Evolutionary conservation across 1,140 invertebrate species (phyloP).

Genomic region (Arion vulgaris): DNA sequence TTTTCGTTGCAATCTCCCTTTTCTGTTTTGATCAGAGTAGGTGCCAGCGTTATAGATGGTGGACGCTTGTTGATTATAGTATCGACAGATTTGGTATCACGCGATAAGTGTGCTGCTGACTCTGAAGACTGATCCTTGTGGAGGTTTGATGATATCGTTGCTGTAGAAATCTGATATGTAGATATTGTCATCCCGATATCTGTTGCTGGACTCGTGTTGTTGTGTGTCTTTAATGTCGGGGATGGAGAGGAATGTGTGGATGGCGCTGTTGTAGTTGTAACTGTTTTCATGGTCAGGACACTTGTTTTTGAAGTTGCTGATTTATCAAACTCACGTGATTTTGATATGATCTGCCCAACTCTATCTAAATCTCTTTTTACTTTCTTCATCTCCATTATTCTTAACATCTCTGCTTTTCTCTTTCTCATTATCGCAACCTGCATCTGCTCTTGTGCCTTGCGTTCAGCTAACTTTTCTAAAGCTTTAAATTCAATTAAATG

Average conservation of each 20-base stretch:
- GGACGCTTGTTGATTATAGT: not conserved
- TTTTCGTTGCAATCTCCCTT: not conserved
- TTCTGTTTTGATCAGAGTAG: constrained; percentile 5
- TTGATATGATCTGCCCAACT: not conserved
- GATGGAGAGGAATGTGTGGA: not conserved
- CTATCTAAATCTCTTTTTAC: constrained; percentile 24
- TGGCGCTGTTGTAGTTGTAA: not conserved
- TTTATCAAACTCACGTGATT: not conserved
- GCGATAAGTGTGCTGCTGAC: not conserved
- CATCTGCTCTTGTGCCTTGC: constrained; percentile 42
- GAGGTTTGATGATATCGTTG: not conserved
- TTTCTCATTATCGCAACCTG: constrained; percentile 43
- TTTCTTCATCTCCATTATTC: constrained; percentile 41
- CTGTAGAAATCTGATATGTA: not conserved
- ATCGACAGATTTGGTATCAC: not conserved
- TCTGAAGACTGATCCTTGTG: not conserved
- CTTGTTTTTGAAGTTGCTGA: not conserved
- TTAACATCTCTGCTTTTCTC: constrained; percentile 42
- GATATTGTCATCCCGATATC: not conserved
- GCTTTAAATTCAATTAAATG: constrained; percentile 38
- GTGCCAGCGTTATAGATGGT: not conserved
- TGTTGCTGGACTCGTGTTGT: not conserved
- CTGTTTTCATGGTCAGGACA: not conserved
- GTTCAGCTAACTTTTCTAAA: constrained; percentile 39
- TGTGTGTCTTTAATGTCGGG: not conserved